These are phyloP conservation scores for Echeneis naucrates DNA, from an alignment of 2,797 vertebrate genomes.

Conservation along the genomic window DNA sequence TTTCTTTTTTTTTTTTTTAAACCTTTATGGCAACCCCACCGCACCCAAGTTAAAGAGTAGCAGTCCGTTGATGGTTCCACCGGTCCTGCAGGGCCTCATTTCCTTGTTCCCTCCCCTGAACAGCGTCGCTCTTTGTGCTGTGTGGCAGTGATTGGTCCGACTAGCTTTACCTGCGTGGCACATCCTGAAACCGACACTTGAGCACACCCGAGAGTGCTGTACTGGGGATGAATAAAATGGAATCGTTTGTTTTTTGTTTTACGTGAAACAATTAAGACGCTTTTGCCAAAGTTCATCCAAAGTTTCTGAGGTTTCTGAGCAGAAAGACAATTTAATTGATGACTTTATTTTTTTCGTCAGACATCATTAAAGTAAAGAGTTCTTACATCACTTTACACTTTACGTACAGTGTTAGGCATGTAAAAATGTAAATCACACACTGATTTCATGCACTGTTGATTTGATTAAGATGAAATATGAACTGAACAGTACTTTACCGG, in stretches of 20 bases:
- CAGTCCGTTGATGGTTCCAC: conserved; percentile 85
- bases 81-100: conserved; percentile 80
- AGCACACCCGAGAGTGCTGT: conserved; percentile 74
- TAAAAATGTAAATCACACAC: conserved; percentile 2
- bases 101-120: conserved; percentile 81
- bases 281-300: conserved; percentile 33
- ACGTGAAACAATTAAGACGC: too few species aligned
- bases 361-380: conserved; percentile 9
- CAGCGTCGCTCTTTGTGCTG: conserved; percentile 76
- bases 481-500: neutral
- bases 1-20: conserved; percentile 28
- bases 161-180: conserved; percentile 80
- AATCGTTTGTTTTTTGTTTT: too few species aligned
- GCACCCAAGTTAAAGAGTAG: conserved; percentile 83
- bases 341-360: conserved; percentile 3
- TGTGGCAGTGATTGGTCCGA: conserved; percentile 77
- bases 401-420: neutral
- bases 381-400: neutral
- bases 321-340: conserved; percentile 8
- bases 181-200: conserved; percentile 84
- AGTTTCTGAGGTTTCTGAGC: conserved; percentile 11
- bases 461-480: conserved; percentile 3
- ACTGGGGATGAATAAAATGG: conserved; percentile 48
- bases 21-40: conserved; percentile 73
- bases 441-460: neutral